These are phyloP conservation scores for Rhombomys opimus DNA, from an alignment of 2,113 vertebrate genomes.

Conservation along the genomic window DNA sequence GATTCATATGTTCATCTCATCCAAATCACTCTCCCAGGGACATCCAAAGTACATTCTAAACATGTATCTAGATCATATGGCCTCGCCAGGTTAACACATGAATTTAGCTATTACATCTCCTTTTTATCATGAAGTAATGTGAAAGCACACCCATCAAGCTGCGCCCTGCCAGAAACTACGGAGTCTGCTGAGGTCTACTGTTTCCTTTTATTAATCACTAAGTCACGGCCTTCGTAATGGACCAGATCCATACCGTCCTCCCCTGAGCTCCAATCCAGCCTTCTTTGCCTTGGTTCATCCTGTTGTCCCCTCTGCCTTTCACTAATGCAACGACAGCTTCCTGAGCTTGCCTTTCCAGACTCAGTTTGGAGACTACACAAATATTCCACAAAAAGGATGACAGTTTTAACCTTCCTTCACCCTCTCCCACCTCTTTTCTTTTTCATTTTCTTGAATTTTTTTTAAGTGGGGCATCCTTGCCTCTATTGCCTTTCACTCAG, in stretches of 20 bases:
- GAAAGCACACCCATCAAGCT: background rate
- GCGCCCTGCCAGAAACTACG: background rate
- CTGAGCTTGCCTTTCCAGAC: background rate
- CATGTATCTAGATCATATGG: background rate
- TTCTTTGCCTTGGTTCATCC: background rate
- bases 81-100: background rate
- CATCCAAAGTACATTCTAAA: background rate
- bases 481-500: background rate
- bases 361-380: background rate
- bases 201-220: background rate
- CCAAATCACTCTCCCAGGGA: background rate
- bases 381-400: background rate
- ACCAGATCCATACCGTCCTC: background rate
- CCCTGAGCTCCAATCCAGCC: background rate
- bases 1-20: background rate
- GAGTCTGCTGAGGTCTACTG: background rate
- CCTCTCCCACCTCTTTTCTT: background rate
- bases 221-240: background rate
- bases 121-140: background rate
- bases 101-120: background rate
- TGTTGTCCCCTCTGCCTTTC: background rate
- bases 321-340: too few species aligned
- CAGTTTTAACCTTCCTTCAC: background rate
- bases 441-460: background rate
- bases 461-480: background rate